Percentiles rank a stretch among this genome's conserved stretches.
Evolutionary conservation across 1,140 invertebrate species (phyloP).

Genomic region (Dysdera silvatica): DNA sequence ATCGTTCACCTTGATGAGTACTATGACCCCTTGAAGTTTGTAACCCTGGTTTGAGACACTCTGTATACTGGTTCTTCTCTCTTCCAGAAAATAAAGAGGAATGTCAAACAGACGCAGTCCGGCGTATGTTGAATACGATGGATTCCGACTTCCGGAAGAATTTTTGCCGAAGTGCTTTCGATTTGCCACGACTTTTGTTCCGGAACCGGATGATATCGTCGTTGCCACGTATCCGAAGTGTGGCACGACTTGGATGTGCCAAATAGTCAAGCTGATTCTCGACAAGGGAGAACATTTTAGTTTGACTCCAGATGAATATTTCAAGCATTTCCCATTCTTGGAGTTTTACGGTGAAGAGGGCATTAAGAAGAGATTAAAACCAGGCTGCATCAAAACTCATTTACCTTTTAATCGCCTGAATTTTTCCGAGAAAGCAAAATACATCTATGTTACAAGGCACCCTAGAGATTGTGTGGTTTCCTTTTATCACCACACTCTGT

Average conservation of each 20-base stretch:
- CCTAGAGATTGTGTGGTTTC: slow-evolving; percentile 32
- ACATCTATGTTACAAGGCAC: slow-evolving; percentile 35
- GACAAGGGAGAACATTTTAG: not conserved
- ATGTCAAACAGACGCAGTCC: too few species aligned
- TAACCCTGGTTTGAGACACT: too few species aligned
- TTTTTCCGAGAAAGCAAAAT: slow-evolving; percentile 11
- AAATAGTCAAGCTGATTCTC: slow-evolving; percentile 33
- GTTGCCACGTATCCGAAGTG: slow-evolving; percentile 31
- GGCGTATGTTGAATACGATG: not conserved
- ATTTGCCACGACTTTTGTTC: slow-evolving; percentile 13
- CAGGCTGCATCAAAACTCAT: slow-evolving; percentile 18
- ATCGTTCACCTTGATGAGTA: too few species aligned
- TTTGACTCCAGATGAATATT: not conserved
- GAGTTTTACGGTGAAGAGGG: slow-evolving; percentile 5
- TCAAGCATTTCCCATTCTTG: slow-evolving; percentile 1
- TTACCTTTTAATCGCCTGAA: slow-evolving; percentile 11
- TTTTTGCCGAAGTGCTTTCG: not conserved
- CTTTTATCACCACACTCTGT: slow-evolving; percentile 30
- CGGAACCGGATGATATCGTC: slow-evolving; percentile 19
- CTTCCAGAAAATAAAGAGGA: too few species aligned
- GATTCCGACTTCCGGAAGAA: not conserved
- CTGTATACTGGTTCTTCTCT: too few species aligned
- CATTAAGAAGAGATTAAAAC: not conserved
- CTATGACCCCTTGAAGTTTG: too few species aligned
- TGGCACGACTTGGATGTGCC: slow-evolving; percentile 41